Conservation (phyloP, 2,888 invertebrate species). For the Cosmopolites sordidus region DNA sequence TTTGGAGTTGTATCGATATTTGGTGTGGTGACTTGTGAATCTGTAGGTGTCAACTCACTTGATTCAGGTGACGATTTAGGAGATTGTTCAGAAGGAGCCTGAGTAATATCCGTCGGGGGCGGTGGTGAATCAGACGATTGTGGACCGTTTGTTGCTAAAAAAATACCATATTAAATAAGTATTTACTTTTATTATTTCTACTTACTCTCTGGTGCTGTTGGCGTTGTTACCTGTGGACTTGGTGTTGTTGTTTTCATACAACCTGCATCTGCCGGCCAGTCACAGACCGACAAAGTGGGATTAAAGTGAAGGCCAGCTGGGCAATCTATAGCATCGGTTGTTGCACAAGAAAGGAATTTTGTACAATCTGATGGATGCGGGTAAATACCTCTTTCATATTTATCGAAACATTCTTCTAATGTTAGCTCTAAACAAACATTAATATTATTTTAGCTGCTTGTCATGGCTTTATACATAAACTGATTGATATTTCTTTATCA, state of each 20-base stretch:
- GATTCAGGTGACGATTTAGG: no score
- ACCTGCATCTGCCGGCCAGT: slow-evolving; percentile 23
- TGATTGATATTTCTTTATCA: no score
- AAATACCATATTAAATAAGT: no score
- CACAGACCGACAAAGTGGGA: slow-evolving; percentile 17
- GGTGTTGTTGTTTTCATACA: slow-evolving; percentile 26
- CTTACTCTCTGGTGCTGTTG: slow-evolving; percentile 1
- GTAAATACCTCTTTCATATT: slow-evolving; percentile 26
- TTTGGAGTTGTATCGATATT: slow-evolving; percentile 1
- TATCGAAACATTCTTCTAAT: slow-evolving; percentile 27
- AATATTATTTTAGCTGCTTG: no score
- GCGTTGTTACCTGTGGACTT: slow-evolving; percentile 9
- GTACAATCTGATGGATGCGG: slow-evolving; percentile 21
- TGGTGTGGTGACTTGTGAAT: no score
- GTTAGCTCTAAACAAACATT: slow-evolving; percentile 23
- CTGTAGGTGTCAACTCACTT: no score
- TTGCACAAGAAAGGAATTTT: slow-evolving; percentile 20
- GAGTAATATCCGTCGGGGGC: no score
- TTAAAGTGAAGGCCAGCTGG: slow-evolving; percentile 24
- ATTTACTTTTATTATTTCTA: no score
- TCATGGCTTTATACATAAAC: no score
- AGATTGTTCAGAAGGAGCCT: no score
- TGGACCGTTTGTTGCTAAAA: no score
- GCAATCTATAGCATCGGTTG: slow-evolving; percentile 17
- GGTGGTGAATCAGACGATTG: no score